Base-by-base conservation (phyloP, 2,888 invertebrate genomes). In the Aporophyla nigra region DNA sequence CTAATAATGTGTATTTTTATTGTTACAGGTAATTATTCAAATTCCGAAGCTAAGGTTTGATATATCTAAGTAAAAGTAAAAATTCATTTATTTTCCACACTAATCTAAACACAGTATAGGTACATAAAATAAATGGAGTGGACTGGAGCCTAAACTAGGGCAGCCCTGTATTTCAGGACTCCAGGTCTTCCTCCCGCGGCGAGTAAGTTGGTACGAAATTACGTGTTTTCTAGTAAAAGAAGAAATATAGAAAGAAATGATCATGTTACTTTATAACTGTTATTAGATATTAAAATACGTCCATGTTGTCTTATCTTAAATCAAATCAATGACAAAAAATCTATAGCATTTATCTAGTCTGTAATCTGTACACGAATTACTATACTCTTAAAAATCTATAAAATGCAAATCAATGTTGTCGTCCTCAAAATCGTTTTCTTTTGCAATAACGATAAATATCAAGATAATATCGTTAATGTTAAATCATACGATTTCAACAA, bases 11-110 rank as follows among this genome's bases (percentile, higher is more conserved):
- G 10, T 0, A 3, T 27, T 71, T 40, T 69, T 43, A 65, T 86
- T 86, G 83, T 86, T 86, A 40, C 86, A 86, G 86, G 86, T 86
- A 84, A 78, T 14, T 43, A 76, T 9, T 24, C 14, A 4, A 56
- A 12, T n/a, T 46, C 5, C 9, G 33, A 12, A 19, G 0, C 7
- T 43, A 63, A 43, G 67, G 54, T 80, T 71, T 63, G 49, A n/a
- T 14, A 4, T 21, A n/a, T 5, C 0, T 7, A n/a, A n/a, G n/a
- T n/a, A n/a, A n/a, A n/a, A n/a, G n/a, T n/a, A n/a, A n/a, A n/a
- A n/a, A n/a, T n/a, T n/a, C n/a, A n/a, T n/a, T n/a, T n/a, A n/a
- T n/a, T n/a, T n/a, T n/a, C n/a, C n/a, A n/a, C n/a, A n/a, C n/a
- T n/a, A n/a, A n/a, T n/a, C n/a, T n/a, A n/a, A n/a, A n/a, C n/a